Evolutionary conservation across 2,113 vertebrate species (phyloP).

Genomic region (Setophaga kirtlandii): DNA sequence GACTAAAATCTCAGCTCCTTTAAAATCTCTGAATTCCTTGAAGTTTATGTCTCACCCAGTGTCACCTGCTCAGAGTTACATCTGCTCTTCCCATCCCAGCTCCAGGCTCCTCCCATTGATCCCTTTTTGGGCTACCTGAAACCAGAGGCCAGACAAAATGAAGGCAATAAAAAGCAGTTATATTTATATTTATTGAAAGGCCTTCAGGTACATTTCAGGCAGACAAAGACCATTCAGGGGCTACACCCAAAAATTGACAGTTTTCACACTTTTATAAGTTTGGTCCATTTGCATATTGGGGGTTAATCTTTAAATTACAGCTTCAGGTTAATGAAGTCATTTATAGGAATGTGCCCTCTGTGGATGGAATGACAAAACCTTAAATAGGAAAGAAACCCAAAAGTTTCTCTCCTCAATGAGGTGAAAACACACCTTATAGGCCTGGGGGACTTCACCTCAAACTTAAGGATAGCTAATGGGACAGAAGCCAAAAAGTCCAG

Average conservation of each 20-base stretch:
- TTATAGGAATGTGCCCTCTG: not conserved
- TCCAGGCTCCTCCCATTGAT: fast-evolving
- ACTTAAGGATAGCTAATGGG: too few relatives aligned
- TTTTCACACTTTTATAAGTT: not conserved
- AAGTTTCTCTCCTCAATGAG: too few relatives aligned
- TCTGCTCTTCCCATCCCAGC: fast-evolving
- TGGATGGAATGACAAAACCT: too few relatives aligned
- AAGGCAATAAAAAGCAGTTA: not conserved
- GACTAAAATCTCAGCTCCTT: too few relatives aligned
- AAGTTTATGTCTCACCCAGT: not conserved
- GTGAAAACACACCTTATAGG: too few relatives aligned
- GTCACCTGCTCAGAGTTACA: not conserved
- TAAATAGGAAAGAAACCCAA: too few relatives aligned
- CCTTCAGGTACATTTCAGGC: not conserved
- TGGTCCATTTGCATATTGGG: not conserved
- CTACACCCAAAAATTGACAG: not conserved
- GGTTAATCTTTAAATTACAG: not conserved
- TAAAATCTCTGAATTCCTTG: too few relatives aligned
- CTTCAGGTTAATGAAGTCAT: not conserved
- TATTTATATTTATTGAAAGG: not conserved
- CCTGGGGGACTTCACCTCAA: too few relatives aligned
- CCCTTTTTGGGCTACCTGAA: not conserved
- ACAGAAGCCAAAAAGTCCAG: too few relatives aligned
- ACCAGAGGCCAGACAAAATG: not conserved
- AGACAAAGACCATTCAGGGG: not conserved